phyloP scores from a whole-genome alignment of 2,113 vertebrate genomes.

The Fukomys damarensis region DNA sequence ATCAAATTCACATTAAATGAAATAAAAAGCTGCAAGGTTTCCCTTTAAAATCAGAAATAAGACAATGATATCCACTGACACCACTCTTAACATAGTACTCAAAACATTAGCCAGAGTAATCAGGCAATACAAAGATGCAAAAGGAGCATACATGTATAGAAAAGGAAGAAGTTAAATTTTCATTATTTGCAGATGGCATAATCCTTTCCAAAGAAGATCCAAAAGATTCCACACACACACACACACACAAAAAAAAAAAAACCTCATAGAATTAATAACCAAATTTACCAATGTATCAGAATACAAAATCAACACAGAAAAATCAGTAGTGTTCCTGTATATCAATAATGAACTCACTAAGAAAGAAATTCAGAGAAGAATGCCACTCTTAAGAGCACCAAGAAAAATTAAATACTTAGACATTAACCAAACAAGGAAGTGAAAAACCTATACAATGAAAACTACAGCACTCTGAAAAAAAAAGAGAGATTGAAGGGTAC shows the following conservation, averaged over 20 bases:
- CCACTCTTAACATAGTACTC: background rate
- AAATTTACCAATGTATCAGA: background rate
- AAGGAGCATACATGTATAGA: background rate
- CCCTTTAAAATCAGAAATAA: background rate
- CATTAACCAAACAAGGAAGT: background rate
- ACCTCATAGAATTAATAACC: background rate
- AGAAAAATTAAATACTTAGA: background rate
- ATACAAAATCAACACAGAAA: background rate
- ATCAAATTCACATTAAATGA: background rate
- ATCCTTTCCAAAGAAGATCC: background rate
- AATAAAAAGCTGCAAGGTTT: background rate
- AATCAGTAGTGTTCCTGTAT: background rate
- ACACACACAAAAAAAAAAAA: no score
- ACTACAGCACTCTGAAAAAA: background rate
- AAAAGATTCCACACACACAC: background rate
- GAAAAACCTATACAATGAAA: background rate
- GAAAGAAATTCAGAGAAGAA: background rate
- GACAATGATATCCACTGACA: background rate
- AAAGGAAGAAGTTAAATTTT: background rate
- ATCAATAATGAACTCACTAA: background rate
- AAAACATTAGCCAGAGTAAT: background rate
- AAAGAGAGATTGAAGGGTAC: background rate
- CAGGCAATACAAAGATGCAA: background rate
- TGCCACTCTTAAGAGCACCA: background rate
- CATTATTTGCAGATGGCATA: background rate